These are phyloP conservation scores for Oscheius sp. DNA, from an alignment of 2,888 invertebrate species.

Conservation along the genomic window DNA sequence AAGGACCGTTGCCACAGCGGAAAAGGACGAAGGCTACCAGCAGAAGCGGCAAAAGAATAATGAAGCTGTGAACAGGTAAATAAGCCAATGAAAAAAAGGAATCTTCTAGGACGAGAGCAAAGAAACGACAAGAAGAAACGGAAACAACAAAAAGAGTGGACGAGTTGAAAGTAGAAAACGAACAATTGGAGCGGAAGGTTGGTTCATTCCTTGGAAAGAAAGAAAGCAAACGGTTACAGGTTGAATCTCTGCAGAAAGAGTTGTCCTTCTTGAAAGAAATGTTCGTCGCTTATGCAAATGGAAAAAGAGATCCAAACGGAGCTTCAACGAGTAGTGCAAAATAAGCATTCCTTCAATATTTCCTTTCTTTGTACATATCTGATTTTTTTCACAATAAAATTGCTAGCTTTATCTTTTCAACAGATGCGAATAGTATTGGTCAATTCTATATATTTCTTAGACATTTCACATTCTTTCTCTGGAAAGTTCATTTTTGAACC, in stretches of 20 bases:
- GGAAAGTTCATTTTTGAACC: not conserved
- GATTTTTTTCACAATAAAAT: not conserved
- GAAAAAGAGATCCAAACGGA: constrained; percentile 30
- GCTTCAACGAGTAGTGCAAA: constrained; percentile 12
- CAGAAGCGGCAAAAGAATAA: constrained; percentile 70
- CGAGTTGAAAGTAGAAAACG: constrained; percentile 68
- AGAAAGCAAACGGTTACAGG: constrained; percentile 42
- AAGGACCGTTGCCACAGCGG: constrained; percentile 8
- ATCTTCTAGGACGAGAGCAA: constrained; percentile 65
- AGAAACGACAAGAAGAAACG: constrained; percentile 70
- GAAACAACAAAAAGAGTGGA: constrained; percentile 68
- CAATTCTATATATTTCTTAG: not conserved
- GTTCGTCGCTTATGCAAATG: constrained; percentile 70
- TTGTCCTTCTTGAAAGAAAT: constrained; percentile 72
- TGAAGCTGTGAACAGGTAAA: constrained; percentile 69
- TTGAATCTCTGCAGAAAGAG: constrained; percentile 70
- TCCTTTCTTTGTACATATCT: constrained; percentile 10
- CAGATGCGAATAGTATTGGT: not conserved
- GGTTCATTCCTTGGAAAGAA: not conserved
- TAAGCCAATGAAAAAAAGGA: not conserved
- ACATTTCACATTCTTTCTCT: too few relatives aligned
- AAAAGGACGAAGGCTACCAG: constrained; percentile 60
- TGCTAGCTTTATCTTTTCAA: not conserved
- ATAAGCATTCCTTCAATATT: not conserved
- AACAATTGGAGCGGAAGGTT: constrained; percentile 68